These are phyloP conservation scores for Paramisgurnus dabryanus DNA, from an alignment of 2,113 vertebrate species.

Conservation along the genomic window DNA sequence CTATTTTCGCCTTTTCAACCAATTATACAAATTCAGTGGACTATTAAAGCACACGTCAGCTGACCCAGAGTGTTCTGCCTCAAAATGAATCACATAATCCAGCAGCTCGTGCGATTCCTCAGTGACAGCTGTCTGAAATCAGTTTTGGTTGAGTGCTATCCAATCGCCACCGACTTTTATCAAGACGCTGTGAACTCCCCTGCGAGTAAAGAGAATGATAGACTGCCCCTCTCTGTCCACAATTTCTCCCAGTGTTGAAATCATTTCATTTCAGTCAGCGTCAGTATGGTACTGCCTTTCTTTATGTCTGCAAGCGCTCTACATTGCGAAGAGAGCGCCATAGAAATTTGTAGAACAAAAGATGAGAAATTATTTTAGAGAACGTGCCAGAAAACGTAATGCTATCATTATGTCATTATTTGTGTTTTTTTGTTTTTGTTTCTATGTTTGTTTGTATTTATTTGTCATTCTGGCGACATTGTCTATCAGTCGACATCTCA, in stretches of 20 bases:
- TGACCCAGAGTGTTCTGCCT: not conserved
- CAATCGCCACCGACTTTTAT: not conserved
- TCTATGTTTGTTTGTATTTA: conserved; percentile 46
- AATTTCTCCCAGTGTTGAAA: conserved; percentile 30
- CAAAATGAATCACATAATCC: not conserved
- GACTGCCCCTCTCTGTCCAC: conserved; percentile 2
- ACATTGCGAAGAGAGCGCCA: not conserved
- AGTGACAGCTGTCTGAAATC: conserved; percentile 19
- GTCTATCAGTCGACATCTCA: conserved; percentile 63
- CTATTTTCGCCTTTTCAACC: not conserved
- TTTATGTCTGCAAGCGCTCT: not conserved
- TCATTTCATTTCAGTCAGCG: conserved; percentile 23
- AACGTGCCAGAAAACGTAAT: conserved; percentile 51
- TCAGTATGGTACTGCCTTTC: conserved; percentile 8
- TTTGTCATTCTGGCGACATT: conserved; percentile 59
- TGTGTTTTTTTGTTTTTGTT: conserved; percentile 53
- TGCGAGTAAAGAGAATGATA: conserved; percentile 22
- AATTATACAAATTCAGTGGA: conserved; percentile 3
- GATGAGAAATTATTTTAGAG: conserved; percentile 2
- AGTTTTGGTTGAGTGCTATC: not conserved
- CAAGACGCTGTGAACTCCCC: not conserved
- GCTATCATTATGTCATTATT: conserved; percentile 59
- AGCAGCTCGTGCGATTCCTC: not conserved
- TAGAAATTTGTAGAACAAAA: not conserved
- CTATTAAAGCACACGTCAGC: not conserved